Conservation (phyloP, 2,113 vertebrate species). For the Neolamprologus caudopunctatus region DNA sequence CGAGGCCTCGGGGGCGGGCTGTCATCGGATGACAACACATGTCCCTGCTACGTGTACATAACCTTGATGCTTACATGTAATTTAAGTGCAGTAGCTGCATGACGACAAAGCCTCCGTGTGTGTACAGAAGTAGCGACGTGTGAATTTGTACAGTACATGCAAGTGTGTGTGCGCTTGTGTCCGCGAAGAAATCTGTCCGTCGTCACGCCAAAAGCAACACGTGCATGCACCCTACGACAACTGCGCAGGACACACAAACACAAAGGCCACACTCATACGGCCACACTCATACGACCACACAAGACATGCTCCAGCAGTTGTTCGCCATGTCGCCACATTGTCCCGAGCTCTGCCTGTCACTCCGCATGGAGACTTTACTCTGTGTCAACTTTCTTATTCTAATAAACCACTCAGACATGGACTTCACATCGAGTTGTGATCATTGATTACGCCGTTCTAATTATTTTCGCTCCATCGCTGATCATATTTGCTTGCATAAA, state of each 20-base stretch:
- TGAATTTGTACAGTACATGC: constrained; percentile 69
- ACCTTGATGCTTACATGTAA: constrained; percentile 65
- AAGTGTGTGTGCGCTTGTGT: constrained; percentile 63
- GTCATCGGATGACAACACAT: constrained; percentile 47
- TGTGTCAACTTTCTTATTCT: constrained; percentile 75
- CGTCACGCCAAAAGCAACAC: constrained; percentile 52
- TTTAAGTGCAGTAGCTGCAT: constrained; percentile 72
- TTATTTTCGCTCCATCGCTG: neutral
- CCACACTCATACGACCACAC: neutral
- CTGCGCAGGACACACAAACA: constrained; percentile 14
- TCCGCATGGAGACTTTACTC: constrained; percentile 71
- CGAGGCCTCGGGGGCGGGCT: neutral
- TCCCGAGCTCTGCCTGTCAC: constrained; percentile 63
- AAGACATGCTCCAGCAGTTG: constrained; percentile 43
- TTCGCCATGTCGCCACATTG: constrained; percentile 41
- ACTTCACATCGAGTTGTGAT: neutral
- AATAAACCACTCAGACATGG: constrained; percentile 70
- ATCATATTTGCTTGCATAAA: neutral
- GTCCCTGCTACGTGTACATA: constrained; percentile 63
- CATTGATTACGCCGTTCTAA: neutral
- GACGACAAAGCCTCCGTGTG: constrained; percentile 66
- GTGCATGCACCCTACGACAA: constrained; percentile 54
- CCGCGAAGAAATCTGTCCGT: constrained; percentile 45
- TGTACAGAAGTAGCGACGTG: constrained; percentile 64
- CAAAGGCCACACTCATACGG: constrained; percentile 13